Conservation (phyloP, 2,888 invertebrate genomes). For the Hedya salicella region DNA sequence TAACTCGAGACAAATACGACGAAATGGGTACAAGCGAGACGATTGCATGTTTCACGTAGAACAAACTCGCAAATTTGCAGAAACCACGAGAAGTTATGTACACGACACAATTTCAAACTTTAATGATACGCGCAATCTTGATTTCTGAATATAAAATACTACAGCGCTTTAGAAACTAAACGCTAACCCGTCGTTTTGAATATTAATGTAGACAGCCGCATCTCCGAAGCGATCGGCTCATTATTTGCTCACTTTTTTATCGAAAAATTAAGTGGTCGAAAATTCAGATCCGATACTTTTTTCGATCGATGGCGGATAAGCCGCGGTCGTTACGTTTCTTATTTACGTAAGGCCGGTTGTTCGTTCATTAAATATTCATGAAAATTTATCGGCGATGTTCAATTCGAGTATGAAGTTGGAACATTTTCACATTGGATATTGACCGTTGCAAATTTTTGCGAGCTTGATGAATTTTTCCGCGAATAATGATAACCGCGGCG, state of each 20-base stretch:
- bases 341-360: conserved; percentile 74
- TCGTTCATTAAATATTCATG: conserved; percentile 69
- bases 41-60: conserved; percentile 29
- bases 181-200: conserved; percentile 47
- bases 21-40: conserved; percentile 6
- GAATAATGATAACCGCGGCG: conserved; percentile 62
- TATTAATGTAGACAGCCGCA: conserved; percentile 46
- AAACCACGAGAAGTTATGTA: conserved; percentile 13
- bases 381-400: conserved; percentile 49
- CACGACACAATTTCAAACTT: conserved; percentile 3
- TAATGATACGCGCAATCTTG: conserved; percentile 33
- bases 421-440: conserved; percentile 3
- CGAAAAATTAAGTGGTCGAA: conserved; percentile 54
- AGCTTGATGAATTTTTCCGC: conserved; percentile 58
- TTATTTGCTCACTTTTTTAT: conserved; percentile 54
- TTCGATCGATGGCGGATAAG: conserved; percentile 70
- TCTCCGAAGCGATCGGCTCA: conserved; percentile 46
- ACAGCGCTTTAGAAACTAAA: conserved; percentile 42
- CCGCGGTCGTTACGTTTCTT: conserved; percentile 61
- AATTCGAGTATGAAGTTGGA: neutral
- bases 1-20: conserved; percentile 1
- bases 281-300: conserved; percentile 68
- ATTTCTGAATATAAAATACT: conserved; percentile 41
- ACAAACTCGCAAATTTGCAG: conserved; percentile 23
- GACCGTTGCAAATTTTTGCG: conserved; percentile 50